Base-by-base conservation (phyloP, 2,888 invertebrate species). In the Drosophila picticornis region DNA sequence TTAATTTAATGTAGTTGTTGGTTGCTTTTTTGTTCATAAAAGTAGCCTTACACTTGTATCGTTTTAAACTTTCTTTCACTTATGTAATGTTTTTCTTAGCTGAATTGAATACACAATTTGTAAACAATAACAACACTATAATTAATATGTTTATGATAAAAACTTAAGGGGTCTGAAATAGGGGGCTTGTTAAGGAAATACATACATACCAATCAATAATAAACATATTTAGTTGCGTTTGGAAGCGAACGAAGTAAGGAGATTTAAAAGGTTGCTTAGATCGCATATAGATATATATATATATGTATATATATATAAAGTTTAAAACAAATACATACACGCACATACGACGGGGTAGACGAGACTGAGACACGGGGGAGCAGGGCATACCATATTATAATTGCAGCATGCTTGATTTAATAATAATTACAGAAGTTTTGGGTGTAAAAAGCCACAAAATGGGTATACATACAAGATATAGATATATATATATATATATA, bases 1-100 rank as follows among this genome's bases (percentile, higher is more conserved):
- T 81, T 90, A 81, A 74, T 86, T 75, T 83, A 78, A 80, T 81
- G 76, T 90, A 90, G 84, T 88, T 83, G 78, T 81, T 80, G 78
- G 75, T 88, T 79, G 79, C 61, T 68, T 82, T 65, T 77, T 83
- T 83, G 80, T 81, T 88, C 82, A 82, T 88, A 83, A 88, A 88
- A 88, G 80, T 88, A 90, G 77, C 75, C 90, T 91, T 88, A 91
- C 75, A 81, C 65, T 81, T 76, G 80, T 81, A 89, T 75, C 77
- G 88, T 88, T 87, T 88, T 81, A 85, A 91, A 85, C 84, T 87
- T 90, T 84, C 85, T 87, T 90, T 84, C 85, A 85, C 90, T 90
- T 90, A 90, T 67, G 65, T 64, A 76, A 76, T 83, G 81, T 84
- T 85, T 56, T 29, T 64, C 72, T 72, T 75, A 86, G 77, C 86